Percentiles rank a stretch among this genome's conserved stretches.
phyloP scores from a whole-genome alignment of 2,888 invertebrate species.

The Apotomis capreana region DNA sequence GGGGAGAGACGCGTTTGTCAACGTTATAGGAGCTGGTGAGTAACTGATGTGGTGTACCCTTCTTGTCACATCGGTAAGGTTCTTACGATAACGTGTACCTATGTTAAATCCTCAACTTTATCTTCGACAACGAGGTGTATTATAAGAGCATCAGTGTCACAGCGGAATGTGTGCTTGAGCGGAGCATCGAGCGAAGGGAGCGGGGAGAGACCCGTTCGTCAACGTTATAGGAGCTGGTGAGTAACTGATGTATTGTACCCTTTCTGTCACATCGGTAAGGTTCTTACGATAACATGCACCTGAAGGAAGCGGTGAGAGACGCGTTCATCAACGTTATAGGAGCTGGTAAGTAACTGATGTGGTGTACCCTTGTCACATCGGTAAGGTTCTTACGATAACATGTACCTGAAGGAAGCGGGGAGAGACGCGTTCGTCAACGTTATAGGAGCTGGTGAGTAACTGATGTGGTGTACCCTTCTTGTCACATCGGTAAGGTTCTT shows the following conservation, averaged over 20 bases:
- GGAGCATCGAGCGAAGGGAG: constrained; percentile 78
- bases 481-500: constrained; percentile 52
- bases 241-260: constrained; percentile 41
- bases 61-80: too few species aligned
- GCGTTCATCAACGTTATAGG: constrained; percentile 87
- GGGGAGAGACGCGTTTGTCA: constrained; percentile 83
- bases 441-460: constrained; percentile 82
- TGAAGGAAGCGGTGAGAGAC: constrained; percentile 62
- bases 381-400: constrained; percentile 65
- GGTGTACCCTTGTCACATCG: constrained; percentile 12
- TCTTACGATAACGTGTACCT: too few species aligned
- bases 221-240: constrained; percentile 86
- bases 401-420: constrained; percentile 59
- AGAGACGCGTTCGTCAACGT: constrained; percentile 85
- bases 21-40: constrained; percentile 85
- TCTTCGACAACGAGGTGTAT: constrained; percentile 74
- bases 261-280: too few species aligned
- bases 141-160: constrained; percentile 80
- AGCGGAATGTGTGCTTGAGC: constrained; percentile 86
- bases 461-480: too few species aligned
- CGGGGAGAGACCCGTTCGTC: constrained; percentile 81
- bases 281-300: too few species aligned
- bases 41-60: constrained; percentile 37
- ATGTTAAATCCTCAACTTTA: constrained; percentile 45
- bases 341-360: constrained; percentile 65